Evolutionary conservation across 2,888 invertebrate genomes (phyloP).

Genomic region (Dimorphilus gyrociliatus): DNA sequence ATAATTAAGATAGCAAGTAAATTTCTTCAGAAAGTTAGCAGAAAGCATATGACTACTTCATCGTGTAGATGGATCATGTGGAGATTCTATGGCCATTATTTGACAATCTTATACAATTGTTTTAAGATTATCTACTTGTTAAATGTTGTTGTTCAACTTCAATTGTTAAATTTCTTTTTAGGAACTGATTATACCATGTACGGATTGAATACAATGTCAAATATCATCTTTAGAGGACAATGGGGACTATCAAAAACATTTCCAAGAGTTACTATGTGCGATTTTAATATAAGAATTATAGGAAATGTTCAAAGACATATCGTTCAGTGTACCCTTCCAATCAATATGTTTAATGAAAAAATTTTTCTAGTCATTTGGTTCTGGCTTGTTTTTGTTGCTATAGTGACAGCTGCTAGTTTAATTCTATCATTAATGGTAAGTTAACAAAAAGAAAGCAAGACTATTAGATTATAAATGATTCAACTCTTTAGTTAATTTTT

Average conservation of each 20-base stretch:
- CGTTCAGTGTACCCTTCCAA: slow-evolving; percentile 33
- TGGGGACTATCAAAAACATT: slow-evolving; percentile 30
- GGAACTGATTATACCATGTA: slow-evolving; percentile 36
- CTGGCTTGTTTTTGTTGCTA: slow-evolving; percentile 39
- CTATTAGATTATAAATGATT: too few species aligned
- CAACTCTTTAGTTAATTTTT: too few species aligned
- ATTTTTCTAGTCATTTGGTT: slow-evolving; percentile 41
- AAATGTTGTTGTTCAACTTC: slow-evolving; percentile 39
- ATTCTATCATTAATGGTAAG: too few species aligned
- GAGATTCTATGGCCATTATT: slow-evolving; percentile 37
- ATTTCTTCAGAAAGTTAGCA: slow-evolving; percentile 34
- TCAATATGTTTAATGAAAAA: slow-evolving; percentile 20
- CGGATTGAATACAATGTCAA: slow-evolving; percentile 39
- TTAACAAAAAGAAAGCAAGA: too few species aligned
- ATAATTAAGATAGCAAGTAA: slow-evolving; percentile 34
- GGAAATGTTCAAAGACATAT: slow-evolving; percentile 35
- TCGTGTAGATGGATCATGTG: slow-evolving; percentile 19
- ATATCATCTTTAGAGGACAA: slow-evolving; percentile 33
- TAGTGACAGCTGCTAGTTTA: slow-evolving; percentile 35
- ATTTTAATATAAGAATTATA: slow-evolving; percentile 37
- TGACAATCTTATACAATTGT: slow-evolving; percentile 38
- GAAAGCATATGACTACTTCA: slow-evolving; percentile 22
- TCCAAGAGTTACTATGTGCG: slow-evolving; percentile 36
- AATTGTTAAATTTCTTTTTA: slow-evolving; percentile 39
- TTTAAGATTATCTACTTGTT: slow-evolving; percentile 36